Percentiles rank a stretch among this genome's conserved stretches.
These are phyloP conservation scores for Ditylenchus dipsaci DNA, from an alignment of 1,140 invertebrate species.

Conservation along the genomic window DNA sequence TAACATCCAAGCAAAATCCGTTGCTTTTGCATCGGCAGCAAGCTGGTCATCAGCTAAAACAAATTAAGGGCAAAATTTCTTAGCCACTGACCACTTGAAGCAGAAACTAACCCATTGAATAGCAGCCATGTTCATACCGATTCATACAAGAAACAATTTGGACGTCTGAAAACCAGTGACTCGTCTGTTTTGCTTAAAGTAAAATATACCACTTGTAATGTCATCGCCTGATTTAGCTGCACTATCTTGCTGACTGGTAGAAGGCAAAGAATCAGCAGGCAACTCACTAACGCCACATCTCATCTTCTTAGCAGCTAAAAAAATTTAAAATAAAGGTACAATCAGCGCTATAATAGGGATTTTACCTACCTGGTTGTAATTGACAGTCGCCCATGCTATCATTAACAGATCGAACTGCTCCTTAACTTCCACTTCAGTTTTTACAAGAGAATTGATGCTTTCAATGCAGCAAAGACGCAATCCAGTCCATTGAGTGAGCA, in stretches of 20 bases:
- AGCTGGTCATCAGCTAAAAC: constrained; percentile 15
- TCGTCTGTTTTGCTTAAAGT: no score
- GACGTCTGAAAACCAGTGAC: constrained; percentile 24
- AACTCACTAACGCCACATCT: neutral
- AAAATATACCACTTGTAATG: no score
- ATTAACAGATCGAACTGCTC: neutral
- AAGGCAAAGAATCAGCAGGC: neutral
- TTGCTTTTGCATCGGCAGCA: constrained; percentile 40
- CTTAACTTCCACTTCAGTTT: constrained; percentile 5
- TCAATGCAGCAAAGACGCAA: constrained; percentile 33
- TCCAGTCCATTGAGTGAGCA: constrained; percentile 47
- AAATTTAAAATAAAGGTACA: no score
- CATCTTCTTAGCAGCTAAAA: no score
- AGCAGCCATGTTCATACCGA: constrained; percentile 35
- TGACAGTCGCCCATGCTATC: neutral
- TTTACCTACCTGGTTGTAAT: neutral
- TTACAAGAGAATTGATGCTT: neutral
- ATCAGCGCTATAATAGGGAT: no score
- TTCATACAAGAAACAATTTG: constrained; percentile 31
- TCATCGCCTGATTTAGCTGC: neutral
- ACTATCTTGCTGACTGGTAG: neutral
- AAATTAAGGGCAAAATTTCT: neutral
- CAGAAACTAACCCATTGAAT: constrained; percentile 30
- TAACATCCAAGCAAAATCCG: constrained; percentile 40
- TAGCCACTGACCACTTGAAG: neutral